Evolutionary conservation across 2,113 vertebrate species (phyloP).

Genomic region (Lophius piscatorius): DNA sequence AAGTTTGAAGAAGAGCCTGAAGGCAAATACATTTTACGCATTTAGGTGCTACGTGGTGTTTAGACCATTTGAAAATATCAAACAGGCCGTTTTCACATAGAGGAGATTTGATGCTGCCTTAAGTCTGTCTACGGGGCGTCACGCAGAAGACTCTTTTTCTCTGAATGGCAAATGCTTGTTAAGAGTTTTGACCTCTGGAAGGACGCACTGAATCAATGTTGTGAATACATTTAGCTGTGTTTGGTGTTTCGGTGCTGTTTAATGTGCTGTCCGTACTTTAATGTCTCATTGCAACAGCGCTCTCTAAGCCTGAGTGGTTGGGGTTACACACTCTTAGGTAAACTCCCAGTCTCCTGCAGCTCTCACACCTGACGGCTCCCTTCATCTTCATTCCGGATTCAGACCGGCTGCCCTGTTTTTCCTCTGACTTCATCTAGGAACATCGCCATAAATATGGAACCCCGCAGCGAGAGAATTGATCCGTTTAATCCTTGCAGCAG

Average conservation of each 20-base stretch:
- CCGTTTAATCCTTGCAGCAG: conserved; percentile 47
- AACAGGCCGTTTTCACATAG: conserved; percentile 14
- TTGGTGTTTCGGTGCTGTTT: background rate
- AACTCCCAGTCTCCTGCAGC: conserved; percentile 33
- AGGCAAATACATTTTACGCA: background rate
- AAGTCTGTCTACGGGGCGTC: background rate
- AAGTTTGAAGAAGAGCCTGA: conserved; percentile 11
- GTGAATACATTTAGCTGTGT: background rate
- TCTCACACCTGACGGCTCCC: conserved; percentile 33
- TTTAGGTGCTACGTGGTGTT: conserved; percentile 4
- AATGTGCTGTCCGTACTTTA: conserved; percentile 1
- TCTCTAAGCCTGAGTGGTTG: conserved; percentile 13
- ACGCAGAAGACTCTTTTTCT: background rate
- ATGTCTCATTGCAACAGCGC: conserved; percentile 9
- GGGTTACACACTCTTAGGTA: conserved; percentile 30
- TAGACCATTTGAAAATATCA: conserved; percentile 22
- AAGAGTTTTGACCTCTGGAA: conserved; percentile 5
- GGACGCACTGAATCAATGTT: conserved; percentile 6
- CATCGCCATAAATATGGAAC: conserved; percentile 59
- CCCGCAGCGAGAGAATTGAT: conserved; percentile 48
- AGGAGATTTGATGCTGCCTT: conserved; percentile 8
- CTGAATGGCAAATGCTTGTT: background rate
- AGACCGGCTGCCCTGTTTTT: conserved; percentile 41
- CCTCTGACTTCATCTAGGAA: conserved; percentile 59
- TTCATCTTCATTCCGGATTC: conserved; percentile 63